phyloP scores from a whole-genome alignment of 2,113 vertebrate species.

The Corythoichthys intestinalis region DNA sequence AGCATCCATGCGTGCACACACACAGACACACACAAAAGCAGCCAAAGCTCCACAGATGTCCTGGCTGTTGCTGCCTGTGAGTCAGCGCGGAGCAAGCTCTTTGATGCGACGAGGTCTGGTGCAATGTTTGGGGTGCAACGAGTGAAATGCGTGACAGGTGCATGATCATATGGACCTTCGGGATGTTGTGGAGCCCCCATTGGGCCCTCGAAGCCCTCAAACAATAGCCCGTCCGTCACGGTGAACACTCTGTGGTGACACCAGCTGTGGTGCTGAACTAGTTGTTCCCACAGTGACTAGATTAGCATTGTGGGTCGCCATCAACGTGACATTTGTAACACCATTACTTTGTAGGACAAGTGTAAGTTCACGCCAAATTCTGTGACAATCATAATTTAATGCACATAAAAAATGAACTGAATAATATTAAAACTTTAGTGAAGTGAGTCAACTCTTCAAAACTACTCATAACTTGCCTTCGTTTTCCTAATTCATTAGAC shows the following conservation, averaged over 20 bases:
- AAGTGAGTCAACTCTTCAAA: constrained; percentile 15
- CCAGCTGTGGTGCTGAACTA: constrained; percentile 17
- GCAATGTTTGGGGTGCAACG: constrained; percentile 41
- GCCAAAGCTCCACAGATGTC: constrained; percentile 70
- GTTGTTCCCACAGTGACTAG: constrained; percentile 61
- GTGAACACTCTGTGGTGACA: constrained; percentile 5
- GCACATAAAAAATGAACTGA: constrained; percentile 9
- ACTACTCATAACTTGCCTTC: not conserved
- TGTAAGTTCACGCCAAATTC: constrained; percentile 17
- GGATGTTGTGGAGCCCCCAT: constrained; percentile 40
- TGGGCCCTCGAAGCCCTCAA: constrained; percentile 35
- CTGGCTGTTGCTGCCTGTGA: constrained; percentile 58
- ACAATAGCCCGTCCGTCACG: constrained; percentile 32
- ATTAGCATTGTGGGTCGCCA: constrained; percentile 53
- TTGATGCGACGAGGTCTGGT: constrained; percentile 54
- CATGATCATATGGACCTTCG: constrained; percentile 39
- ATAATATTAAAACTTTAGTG: constrained; percentile 1
- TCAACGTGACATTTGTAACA: constrained; percentile 41
- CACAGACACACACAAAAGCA: not conserved
- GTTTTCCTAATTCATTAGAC: not conserved
- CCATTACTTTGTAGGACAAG: constrained; percentile 23
- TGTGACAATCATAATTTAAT: constrained; percentile 11
- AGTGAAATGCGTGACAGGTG: constrained; percentile 56
- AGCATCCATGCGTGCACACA: not conserved
- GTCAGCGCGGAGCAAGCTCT: constrained; percentile 51